Conservation (phyloP, 2,113 vertebrate genomes). For the Onychostoma macrolepis region DNA sequence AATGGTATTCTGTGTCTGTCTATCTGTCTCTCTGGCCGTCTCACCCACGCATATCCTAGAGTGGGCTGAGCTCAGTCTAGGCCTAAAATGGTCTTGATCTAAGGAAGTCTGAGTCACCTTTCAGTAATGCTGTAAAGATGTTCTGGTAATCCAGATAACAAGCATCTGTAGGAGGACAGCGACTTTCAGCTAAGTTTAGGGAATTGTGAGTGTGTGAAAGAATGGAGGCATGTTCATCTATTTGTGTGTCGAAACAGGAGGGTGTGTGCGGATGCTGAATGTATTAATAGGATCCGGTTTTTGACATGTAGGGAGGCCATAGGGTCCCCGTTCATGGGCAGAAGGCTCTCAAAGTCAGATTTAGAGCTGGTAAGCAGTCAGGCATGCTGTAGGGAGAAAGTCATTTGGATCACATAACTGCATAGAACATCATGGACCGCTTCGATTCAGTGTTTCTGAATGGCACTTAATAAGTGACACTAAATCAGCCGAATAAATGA, state of each 20-base stretch:
- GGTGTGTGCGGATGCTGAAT: background rate
- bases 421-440: background rate
- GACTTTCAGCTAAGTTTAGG: constrained; percentile 30
- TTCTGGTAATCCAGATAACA: constrained; percentile 26
- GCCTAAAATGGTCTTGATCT: constrained; percentile 24
- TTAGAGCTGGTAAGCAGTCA: constrained; percentile 35
- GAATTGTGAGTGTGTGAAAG: constrained; percentile 10
- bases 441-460: background rate
- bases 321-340: constrained; percentile 37
- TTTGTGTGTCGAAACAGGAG: constrained; percentile 39
- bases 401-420: constrained; percentile 23
- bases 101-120: constrained; percentile 51
- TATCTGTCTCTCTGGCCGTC: constrained; percentile 20
- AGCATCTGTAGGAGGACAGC: constrained; percentile 29
- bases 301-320: constrained; percentile 20
- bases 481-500: background rate
- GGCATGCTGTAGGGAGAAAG: constrained; percentile 26
- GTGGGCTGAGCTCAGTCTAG: background rate
- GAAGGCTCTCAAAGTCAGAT: constrained; percentile 36
- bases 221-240: constrained; percentile 33
- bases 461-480: background rate
- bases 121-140: constrained; percentile 44
- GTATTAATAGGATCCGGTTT: constrained; percentile 50
- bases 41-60: constrained; percentile 18
- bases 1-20: background rate